phyloP scores from a whole-genome alignment of 2,113 vertebrate genomes.

The Paradoxurus hermaphroditus region DNA sequence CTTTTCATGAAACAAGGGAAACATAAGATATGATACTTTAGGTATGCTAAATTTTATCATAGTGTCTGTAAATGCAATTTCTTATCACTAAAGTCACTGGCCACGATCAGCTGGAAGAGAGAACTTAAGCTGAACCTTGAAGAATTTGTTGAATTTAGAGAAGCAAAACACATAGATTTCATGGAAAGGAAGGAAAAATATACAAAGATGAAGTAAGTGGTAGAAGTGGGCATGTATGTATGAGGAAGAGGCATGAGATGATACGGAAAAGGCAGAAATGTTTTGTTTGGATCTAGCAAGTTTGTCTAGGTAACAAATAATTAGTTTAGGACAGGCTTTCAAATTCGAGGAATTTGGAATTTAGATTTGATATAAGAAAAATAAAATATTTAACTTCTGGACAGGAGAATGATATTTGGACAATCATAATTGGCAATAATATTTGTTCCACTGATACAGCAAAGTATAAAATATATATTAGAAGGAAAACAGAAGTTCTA shows the following conservation, averaged over 20 bases:
- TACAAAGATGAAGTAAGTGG: not conserved
- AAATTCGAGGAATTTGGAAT: not conserved
- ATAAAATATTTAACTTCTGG: not conserved
- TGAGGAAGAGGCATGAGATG: not conserved
- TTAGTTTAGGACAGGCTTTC: not conserved
- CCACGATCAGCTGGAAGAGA: not conserved
- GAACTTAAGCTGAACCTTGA: not conserved
- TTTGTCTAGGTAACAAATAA: not conserved
- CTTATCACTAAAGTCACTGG: not conserved
- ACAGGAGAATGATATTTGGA: not conserved
- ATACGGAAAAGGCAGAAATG: not conserved
- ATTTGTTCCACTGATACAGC: not conserved
- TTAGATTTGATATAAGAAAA: not conserved
- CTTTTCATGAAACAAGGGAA: not conserved
- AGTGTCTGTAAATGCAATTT: not conserved
- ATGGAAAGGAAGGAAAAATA: not conserved
- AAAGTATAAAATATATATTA: not conserved
- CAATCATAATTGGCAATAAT: not conserved
- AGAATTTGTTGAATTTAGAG: not conserved
- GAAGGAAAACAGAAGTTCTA: not conserved
- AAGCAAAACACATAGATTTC: not conserved
- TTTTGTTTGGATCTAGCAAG: not conserved
- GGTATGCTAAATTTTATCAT: not conserved
- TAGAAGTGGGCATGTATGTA: not conserved
- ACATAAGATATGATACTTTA: not conserved